Conservation (phyloP, 2,113 vertebrate genomes). For the Rattus norvegicus region GRCr8 NC_086025.1:14740501-14741000, state of each 20-base stretch:
- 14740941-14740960: neutral
- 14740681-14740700: neutral
- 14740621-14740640: neutral
- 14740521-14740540: too few species aligned
- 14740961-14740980: rapidly evolving
- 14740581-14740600: too few species aligned
- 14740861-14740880: neutral
- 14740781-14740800: neutral
- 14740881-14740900: slow-evolving; percentile 23
- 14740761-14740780: neutral
- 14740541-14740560: too few species aligned
- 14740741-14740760: neutral
- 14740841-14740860: neutral
- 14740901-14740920: neutral
- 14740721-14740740: neutral
- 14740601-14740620: too few species aligned
- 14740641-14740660: slow-evolving; percentile 51
- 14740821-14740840: slow-evolving; percentile 52
- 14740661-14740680: neutral
- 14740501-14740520: too few species aligned
- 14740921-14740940: neutral
- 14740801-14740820: neutral
- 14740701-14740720: slow-evolving; percentile 55
- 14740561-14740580: too few species aligned
- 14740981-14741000: neutral